Conservation (phyloP, 2,888 invertebrate species). For the Drosophila anceps region DNA sequence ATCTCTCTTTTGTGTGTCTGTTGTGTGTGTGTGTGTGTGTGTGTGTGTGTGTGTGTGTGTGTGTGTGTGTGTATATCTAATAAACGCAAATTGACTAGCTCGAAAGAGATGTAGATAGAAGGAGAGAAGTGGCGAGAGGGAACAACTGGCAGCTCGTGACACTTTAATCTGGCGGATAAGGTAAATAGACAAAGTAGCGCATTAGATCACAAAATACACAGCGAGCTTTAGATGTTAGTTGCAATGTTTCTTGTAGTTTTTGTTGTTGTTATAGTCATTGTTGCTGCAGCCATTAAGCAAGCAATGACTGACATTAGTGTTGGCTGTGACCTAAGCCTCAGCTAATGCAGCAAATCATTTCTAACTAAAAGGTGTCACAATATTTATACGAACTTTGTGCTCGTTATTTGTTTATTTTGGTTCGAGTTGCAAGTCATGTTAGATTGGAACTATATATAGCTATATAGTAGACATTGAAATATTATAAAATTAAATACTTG, state of each 20-base stretch:
- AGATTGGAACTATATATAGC: neutral
- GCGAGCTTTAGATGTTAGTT: slow-evolving; percentile 26
- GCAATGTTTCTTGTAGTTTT: slow-evolving; percentile 6
- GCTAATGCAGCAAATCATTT: slow-evolving; percentile 33
- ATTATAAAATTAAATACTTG: neutral
- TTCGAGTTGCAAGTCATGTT: neutral
- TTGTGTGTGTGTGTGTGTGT: slow-evolving; percentile 22
- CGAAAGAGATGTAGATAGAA: neutral
- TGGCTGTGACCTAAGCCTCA: slow-evolving; percentile 38
- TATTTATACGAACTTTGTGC: slow-evolving; percentile 16
- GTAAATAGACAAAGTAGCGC: slow-evolving; percentile 70
- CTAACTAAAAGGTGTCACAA: slow-evolving; percentile 39
- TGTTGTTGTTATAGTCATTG: slow-evolving; percentile 8
- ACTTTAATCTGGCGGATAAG: slow-evolving; percentile 71
- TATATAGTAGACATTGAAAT: neutral
- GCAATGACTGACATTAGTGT: slow-evolving; percentile 29
- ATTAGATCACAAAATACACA: slow-evolving; percentile 55
- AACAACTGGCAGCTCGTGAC: slow-evolving; percentile 61
- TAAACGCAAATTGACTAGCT: slow-evolving; percentile 72
- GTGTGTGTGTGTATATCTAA: slow-evolving; percentile 56
- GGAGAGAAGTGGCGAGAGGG: neutral
- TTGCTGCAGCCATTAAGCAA: slow-evolving; percentile 32
- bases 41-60: neutral
- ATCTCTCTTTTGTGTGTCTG: slow-evolving; percentile 37
- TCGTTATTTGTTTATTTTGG: slow-evolving; percentile 2